Conservation (phyloP, 2,113 vertebrate species). For the Ageneiosus marmoratus region DNA sequence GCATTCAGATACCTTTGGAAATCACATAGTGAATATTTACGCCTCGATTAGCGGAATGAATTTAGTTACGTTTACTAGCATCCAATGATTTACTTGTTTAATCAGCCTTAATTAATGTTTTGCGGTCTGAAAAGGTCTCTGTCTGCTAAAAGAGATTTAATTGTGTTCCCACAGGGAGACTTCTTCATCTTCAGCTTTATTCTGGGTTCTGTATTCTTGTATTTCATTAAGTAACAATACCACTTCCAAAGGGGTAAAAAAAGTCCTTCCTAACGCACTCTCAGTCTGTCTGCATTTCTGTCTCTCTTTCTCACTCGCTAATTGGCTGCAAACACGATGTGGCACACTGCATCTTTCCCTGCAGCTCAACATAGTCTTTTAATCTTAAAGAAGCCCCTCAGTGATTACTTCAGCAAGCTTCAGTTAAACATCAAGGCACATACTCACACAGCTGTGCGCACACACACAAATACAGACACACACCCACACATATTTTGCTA, state of each 20-base stretch:
- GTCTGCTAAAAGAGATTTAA: conserved; percentile 31
- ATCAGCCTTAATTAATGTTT: conserved; percentile 8
- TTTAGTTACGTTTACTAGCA: conserved; percentile 9
- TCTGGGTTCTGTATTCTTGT: conserved; percentile 3
- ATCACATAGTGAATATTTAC: background rate
- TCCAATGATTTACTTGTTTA: conserved; percentile 13
- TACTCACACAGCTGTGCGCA: conserved; percentile 19
- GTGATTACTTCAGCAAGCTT: conserved; percentile 42
- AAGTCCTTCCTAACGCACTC: conserved; percentile 9
- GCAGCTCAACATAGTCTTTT: conserved; percentile 46
- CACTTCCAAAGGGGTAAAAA: conserved; percentile 22
- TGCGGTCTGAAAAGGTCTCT: conserved; percentile 13
- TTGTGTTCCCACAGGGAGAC: conserved; percentile 15
- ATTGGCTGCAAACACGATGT: conserved; percentile 51
- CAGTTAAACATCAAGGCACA: conserved; percentile 49
- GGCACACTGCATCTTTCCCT: conserved; percentile 37
- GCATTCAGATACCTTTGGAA: background rate
- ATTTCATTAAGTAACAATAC: conserved; percentile 40
- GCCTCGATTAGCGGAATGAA: background rate
- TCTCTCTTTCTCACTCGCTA: conserved; percentile 38
- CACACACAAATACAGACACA: conserved; percentile 30
- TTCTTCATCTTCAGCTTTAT: conserved; percentile 15
- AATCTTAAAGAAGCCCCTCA: conserved; percentile 51
- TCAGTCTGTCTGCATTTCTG: conserved; percentile 20
- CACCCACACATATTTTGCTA: conserved; percentile 19